Evolutionary conservation across 2,113 vertebrate species (phyloP).

Genomic region (Rostratula benghalensis): DNA sequence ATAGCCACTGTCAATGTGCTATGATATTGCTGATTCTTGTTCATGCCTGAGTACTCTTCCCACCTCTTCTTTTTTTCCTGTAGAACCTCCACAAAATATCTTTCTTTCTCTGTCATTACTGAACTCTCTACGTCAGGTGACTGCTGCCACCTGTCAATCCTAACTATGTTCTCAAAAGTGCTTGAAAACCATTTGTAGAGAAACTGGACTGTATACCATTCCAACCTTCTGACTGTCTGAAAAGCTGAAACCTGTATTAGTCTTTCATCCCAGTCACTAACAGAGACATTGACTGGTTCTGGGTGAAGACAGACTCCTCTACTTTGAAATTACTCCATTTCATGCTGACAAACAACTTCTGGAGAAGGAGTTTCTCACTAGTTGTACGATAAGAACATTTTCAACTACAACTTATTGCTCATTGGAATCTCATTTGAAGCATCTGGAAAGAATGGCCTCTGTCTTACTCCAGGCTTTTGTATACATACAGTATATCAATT

Average conservation of each 20-base stretch:
- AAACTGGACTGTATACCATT: neutral
- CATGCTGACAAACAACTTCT: neutral
- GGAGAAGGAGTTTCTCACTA: neutral
- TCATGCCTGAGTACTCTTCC: neutral
- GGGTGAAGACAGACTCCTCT: neutral
- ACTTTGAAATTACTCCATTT: neutral
- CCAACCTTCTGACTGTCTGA: neutral
- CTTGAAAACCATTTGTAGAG: neutral
- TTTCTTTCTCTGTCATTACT: neutral
- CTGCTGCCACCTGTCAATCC: neutral
- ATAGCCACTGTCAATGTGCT: accelerated
- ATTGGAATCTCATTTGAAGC: neutral
- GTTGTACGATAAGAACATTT: accelerated
- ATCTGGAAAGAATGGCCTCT: neutral
- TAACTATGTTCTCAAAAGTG: neutral
- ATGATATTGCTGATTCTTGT: neutral
- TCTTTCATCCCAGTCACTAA: neutral
- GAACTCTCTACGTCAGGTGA: neutral
- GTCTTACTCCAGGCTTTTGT: neutral
- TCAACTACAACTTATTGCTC: neutral
- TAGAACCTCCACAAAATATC: neutral
- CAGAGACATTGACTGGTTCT: neutral
- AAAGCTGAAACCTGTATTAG: neutral
- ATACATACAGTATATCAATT: neutral
- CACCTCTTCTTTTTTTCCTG: neutral